Base-by-base conservation (phyloP, 2,113 vertebrate genomes). In the Gymnobelideus leadbeateri region DNA sequence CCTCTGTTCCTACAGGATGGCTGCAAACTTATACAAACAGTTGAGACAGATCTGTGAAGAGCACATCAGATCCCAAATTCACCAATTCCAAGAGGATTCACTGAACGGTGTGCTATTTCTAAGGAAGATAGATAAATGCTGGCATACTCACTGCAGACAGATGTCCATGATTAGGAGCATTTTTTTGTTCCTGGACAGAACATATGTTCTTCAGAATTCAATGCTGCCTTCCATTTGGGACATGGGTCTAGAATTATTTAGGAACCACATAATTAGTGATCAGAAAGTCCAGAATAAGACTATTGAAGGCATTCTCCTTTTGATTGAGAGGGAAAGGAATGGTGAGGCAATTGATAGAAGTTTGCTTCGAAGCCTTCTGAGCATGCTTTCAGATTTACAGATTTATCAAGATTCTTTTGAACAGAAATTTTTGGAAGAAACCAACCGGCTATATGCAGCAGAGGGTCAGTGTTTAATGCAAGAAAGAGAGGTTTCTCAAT, bases 391-490 rank as follows among this genome's bases (percentile, higher is more conserved):
- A 95, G 99, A 99, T 97, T 98, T 99, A 93, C 99, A 99, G 99
- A 99, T 99, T 98, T 99, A 99, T 98, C 99, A 99, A 97, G 99
- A 99, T 98, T 99, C 99, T 91, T 99, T 99, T 46, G 99, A 99
- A 96, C 99, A 99, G 37, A 98, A 99, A 95, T 99, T 99, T 98
- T 98, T 99, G 98, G 99, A 99, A 98, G 99, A 99, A 98, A 99
- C 99, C 3, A 99, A 99, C 97, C 99, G 99, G 0, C 98, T 99
- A 90, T 99, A 99, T 51, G 99, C 99, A 96, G 99, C 99, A 92
- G 99, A 99, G 98, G 99, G 99, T 94, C 99, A 99, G 98, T 99
- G 99, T 97, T 99, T 99, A 96, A 99, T 99, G 99, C 99, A 99
- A 97, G 99, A 99, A 98, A 98, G 99, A 99, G 99, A 99, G 99